Conservation (phyloP, 2,888 invertebrate species). For the Lepetodrilus schrolli region DNA sequence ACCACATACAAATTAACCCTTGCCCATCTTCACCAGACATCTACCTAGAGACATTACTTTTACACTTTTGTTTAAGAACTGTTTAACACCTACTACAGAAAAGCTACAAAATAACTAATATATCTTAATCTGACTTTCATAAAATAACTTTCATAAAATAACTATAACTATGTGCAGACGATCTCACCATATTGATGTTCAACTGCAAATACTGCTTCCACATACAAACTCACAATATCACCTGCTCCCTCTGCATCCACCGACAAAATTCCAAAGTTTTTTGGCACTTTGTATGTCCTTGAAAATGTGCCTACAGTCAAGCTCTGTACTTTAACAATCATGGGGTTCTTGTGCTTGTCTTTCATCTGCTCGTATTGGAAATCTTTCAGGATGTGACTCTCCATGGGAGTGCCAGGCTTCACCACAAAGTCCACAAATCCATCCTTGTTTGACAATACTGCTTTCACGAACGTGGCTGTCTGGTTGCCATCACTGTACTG, state of each 20-base stretch:
- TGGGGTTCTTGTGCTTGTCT: constrained; percentile 24
- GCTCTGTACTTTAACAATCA: constrained; percentile 47
- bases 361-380: not conserved
- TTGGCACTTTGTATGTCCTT: constrained; percentile 51
- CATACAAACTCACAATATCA: constrained; percentile 50
- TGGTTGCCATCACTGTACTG: constrained; percentile 48
- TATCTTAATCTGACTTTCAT: too few relatives aligned
- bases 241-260: constrained; percentile 67
- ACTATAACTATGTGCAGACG: too few relatives aligned
- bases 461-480: constrained; percentile 52
- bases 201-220: not conserved
- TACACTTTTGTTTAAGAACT: too few relatives aligned
- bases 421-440: constrained; percentile 52
- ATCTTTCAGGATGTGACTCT: constrained; percentile 49
- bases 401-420: constrained; percentile 50
- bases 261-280: constrained; percentile 61
- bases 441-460: constrained; percentile 51
- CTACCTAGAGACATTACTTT: too few relatives aligned
- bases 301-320: constrained; percentile 57
- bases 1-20: too few relatives aligned
- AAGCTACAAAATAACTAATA: too few relatives aligned
- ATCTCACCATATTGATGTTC: not conserved
- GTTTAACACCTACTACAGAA: too few relatives aligned
- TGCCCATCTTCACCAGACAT: too few relatives aligned
- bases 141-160: too few relatives aligned